Evolutionary conservation across 2,113 vertebrate genomes (phyloP), one percentile per base, ranked within the genome.

Genomic region (Abramis brama): DNA sequence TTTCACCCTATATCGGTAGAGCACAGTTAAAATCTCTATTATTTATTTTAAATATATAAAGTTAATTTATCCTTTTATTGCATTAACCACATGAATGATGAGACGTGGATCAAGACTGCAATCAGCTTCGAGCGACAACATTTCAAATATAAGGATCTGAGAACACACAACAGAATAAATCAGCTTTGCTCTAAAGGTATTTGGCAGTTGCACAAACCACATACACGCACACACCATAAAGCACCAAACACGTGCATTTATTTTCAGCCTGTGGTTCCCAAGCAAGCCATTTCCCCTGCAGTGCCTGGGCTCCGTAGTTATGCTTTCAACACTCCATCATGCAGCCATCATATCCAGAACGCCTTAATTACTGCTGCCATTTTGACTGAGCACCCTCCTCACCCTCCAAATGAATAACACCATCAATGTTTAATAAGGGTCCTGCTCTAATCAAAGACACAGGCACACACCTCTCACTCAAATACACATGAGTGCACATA

Each of bases 351-450:
- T 83, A 71, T 83, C 96, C 95, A 95, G 92, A 93, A 94, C 94
- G 96, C 96, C 95, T 94, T 97, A 97, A 97, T 96, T 97, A 97
- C 94, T 95, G 92, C 95, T 97, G 96, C 96, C 96, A 97, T 96
- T 96, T 96, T 97, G 96, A 97, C 96, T 94, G 94, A 96, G 93
- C 92, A 91, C 93, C 94, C 91, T 90, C 94, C 95, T 94, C 91
- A 89, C 91, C 87, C 88, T 94, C 94, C 91, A 95, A 95, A 95
- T 94, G 93, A 94, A 95, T 93, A 95, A 96, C 96, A 95, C 96
- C 95, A 96, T 95, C 94, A 95, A 96, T 96, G 95, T 96, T 96
- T 96, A 89, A 96, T 96, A 96, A 95, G 94, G 95, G 94, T 82
- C 95, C 94, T 92, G 91, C 92, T 94, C 93, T 93, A 83, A 83